A percentile compares a stretch with the other conserved stretches of the same genome.
Conservation (phyloP, 2,113 vertebrate species). For the Dicrurus megarhynchus region DNA sequence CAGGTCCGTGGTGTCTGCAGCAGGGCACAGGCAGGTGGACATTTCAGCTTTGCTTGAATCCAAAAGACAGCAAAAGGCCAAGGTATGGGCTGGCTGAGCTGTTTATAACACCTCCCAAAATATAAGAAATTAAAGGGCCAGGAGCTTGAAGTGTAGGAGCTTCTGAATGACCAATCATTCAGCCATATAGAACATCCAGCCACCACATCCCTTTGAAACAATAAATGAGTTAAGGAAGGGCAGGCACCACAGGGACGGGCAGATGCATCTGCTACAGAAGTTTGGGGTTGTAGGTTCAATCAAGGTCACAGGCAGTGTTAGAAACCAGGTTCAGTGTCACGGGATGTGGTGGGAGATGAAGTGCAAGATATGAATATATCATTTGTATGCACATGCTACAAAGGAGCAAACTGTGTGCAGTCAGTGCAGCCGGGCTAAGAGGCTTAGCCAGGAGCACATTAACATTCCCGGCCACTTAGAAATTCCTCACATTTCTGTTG, state of each 20-base stretch:
- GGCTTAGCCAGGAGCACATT: conserved; percentile 57
- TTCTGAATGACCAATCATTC: not conserved
- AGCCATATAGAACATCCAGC: not conserved
- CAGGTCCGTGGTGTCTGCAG: not conserved
- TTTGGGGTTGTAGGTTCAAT: not conserved
- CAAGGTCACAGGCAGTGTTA: not conserved
- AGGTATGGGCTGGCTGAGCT: not conserved
- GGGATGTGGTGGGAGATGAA: not conserved
- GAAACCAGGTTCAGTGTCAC: not conserved
- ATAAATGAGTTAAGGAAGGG: not conserved
- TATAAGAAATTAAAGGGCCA: not conserved
- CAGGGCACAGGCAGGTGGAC: not conserved
- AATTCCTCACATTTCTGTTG: conserved; percentile 44
- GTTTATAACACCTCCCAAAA: not conserved
- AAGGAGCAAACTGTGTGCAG: not conserved
- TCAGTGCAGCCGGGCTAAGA: not conserved
- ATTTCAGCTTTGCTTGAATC: not conserved
- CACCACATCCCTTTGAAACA: not conserved
- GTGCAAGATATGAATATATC: not conserved
- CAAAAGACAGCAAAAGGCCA: not conserved
- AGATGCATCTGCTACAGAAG: not conserved
- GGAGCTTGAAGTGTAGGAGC: not conserved
- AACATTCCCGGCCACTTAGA: conserved; percentile 37
- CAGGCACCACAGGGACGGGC: rapidly evolving
- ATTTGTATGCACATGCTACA: not conserved